Evolutionary conservation across 2,113 vertebrate genomes (phyloP).

Genomic region (Serinus canaria): DNA sequence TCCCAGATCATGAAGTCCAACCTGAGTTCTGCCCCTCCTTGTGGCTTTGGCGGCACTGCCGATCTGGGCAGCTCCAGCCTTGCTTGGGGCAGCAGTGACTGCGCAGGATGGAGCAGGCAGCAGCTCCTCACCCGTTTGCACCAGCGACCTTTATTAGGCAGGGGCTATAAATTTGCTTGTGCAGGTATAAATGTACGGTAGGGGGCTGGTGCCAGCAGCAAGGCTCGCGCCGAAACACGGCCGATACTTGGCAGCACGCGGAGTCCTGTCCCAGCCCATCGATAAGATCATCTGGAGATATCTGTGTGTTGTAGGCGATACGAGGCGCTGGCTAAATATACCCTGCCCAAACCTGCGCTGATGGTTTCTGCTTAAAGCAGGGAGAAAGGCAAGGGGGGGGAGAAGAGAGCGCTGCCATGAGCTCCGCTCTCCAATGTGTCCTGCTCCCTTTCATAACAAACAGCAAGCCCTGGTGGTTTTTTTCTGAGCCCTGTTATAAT

Average conservation of each 20-base stretch:
- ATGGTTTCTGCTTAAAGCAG: background rate
- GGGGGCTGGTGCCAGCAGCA: background rate
- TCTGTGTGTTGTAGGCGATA: background rate
- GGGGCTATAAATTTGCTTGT: constrained; percentile 10
- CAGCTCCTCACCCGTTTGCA: background rate
- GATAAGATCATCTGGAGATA: background rate
- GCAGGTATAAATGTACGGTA: background rate
- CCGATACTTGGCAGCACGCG: constrained; percentile 12
- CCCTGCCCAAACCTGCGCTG: constrained; percentile 31
- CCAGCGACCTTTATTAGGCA: background rate
- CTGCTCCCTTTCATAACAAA: constrained; percentile 31
- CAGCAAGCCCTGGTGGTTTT: background rate
- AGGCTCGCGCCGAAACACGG: background rate
- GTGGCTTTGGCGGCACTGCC: fast-evolving
- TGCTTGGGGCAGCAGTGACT: background rate
- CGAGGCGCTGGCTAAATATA: constrained; percentile 47
- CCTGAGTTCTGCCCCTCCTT: background rate
- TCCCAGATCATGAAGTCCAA: background rate
- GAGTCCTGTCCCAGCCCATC: constrained; percentile 25
- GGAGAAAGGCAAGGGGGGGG: background rate
- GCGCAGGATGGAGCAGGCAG: background rate
- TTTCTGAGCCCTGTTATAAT: constrained; percentile 9
- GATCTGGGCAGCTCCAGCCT: background rate
- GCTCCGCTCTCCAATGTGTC: background rate
- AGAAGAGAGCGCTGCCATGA: background rate